phyloP scores from a whole-genome alignment of 53 echinoderm and acorn worm genomes.

The Hippasteria phrygiana region DNA sequence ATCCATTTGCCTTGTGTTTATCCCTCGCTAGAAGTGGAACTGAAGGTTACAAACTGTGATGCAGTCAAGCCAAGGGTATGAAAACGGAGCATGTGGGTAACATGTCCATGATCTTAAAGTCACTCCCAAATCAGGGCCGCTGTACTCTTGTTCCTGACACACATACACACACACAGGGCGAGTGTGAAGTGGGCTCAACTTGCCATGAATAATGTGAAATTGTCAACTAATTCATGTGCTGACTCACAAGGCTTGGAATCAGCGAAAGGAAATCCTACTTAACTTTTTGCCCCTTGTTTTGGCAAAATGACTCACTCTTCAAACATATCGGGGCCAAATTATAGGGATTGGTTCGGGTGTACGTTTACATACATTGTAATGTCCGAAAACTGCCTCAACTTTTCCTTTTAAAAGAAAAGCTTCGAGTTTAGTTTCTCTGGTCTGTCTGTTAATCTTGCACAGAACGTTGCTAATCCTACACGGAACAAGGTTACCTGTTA shows the following conservation, averaged over 20 bases:
- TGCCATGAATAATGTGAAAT: conserved; percentile 57
- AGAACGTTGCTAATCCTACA: no score
- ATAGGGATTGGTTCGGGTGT: conserved; percentile 36
- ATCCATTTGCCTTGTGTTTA: no score
- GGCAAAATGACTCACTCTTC: conserved; percentile 39
- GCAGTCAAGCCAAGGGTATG: not conserved
- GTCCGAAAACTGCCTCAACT: not conserved
- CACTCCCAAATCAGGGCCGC: not conserved
- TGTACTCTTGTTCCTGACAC: not conserved
- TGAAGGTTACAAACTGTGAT: no score
- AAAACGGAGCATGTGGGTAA: no score
- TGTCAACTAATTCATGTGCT: conserved; percentile 56
- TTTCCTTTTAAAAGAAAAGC: not conserved
- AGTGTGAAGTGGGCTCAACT: not conserved
- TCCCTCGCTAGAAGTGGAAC: no score
- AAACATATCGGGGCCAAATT: conserved; percentile 15
- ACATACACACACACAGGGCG: not conserved
- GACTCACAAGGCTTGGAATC: conserved; percentile 37
- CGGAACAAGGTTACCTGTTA: no score
- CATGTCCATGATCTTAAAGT: not conserved
- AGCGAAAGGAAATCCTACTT: conserved; percentile 66
- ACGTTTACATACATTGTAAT: conserved; percentile 3
- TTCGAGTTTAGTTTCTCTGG: no score
- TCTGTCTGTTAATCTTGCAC: no score
- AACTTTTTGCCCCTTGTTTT: conserved; percentile 51